Percentiles rank a stretch among this genome's conserved stretches.
phyloP scores from a whole-genome alignment of 2,888 invertebrate genomes.

The Litoditis marina region DNA sequence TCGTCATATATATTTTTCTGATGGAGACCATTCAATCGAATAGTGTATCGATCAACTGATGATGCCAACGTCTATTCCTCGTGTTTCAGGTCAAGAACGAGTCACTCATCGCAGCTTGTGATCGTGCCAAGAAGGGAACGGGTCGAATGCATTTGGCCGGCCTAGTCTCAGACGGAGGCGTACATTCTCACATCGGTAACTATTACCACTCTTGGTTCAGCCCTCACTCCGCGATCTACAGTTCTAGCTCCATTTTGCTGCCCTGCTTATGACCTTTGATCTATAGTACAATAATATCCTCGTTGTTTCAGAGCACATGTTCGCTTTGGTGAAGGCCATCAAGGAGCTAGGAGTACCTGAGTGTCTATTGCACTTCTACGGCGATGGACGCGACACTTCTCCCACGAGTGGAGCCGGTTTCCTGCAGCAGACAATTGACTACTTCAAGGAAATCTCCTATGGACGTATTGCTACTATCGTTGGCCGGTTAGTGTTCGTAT shows the following conservation, averaged over 20 bases:
- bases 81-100: constrained; percentile 60
- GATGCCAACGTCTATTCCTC: background rate
- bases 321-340: constrained; percentile 63
- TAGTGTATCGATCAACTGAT: background rate
- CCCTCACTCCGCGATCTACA: background rate
- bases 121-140: constrained; percentile 62
- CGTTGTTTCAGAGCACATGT: constrained; percentile 61
- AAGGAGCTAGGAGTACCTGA: constrained; percentile 63
- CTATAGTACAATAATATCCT: background rate
- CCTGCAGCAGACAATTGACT: constrained; percentile 58
- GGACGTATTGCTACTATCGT: constrained; percentile 63
- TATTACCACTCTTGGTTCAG: background rate
- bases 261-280: background rate
- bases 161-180: constrained; percentile 64
- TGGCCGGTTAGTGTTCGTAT: constrained; percentile 35
- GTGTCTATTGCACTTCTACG: constrained; percentile 64
- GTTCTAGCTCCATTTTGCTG: background rate
- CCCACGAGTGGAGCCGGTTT: constrained; percentile 63
- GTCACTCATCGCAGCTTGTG: constrained; percentile 61
- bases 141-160: constrained; percentile 64
- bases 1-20: background rate
- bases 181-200: constrained; percentile 63
- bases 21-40: background rate
- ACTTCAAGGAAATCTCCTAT: constrained; percentile 49
- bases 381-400: constrained; percentile 62